Conservation (phyloP, 2,797 vertebrate genomes). For the Pangasius sanitwongsei region DNA sequence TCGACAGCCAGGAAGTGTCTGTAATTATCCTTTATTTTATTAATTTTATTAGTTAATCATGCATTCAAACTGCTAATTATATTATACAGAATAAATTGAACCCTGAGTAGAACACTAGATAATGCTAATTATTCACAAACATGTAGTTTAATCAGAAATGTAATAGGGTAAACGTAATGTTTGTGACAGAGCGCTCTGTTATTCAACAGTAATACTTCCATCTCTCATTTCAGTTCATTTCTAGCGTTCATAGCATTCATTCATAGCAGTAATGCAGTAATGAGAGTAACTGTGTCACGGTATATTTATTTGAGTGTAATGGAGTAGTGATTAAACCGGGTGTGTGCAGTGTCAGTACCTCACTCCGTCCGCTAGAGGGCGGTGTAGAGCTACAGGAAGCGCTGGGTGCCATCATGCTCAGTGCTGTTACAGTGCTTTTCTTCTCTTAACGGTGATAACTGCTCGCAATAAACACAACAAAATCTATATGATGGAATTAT, state of each 20-base stretch:
- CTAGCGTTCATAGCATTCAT: too few relatives aligned
- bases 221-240: too few relatives aligned
- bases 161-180: too few relatives aligned
- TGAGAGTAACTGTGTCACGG: too few relatives aligned
- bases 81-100: background rate
- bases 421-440: background rate
- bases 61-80: background rate
- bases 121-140: too few relatives aligned
- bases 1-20: constrained; percentile 73
- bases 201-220: too few relatives aligned
- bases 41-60: background rate
- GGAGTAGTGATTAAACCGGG: background rate
- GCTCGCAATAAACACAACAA: too few relatives aligned
- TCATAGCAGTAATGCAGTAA: too few relatives aligned
- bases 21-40: constrained; percentile 63
- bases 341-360: background rate
- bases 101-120: too few relatives aligned
- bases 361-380: background rate
- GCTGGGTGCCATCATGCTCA: background rate
- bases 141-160: too few relatives aligned
- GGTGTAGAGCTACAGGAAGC: background rate
- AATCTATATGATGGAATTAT: background rate
- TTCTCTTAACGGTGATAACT: too few relatives aligned
- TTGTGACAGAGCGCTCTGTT: too few relatives aligned
- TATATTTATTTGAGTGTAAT: background rate